These are phyloP conservation scores for Lordiphosa andalusiaca DNA, from an alignment of 2,888 invertebrate genomes.

Conservation along the genomic window DNA sequence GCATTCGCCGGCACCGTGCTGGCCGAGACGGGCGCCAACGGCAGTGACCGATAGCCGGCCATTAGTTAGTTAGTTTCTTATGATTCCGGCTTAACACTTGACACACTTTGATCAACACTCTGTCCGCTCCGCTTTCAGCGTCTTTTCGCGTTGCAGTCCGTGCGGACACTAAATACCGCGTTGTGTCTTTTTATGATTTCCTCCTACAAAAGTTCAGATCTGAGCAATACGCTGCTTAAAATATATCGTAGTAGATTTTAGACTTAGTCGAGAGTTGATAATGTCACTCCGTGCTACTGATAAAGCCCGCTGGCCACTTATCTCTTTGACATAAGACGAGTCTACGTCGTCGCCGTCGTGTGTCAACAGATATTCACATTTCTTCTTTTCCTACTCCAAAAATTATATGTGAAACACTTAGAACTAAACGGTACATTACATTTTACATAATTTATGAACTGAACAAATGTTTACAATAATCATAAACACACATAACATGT, in stretches of 20 bases:
- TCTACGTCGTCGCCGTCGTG: constrained; percentile 4
- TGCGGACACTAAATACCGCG: constrained; percentile 45
- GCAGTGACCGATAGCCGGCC: constrained; percentile 76
- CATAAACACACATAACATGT: too few relatives aligned
- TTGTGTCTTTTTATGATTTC: constrained; percentile 41
- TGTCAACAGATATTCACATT: constrained; percentile 6
- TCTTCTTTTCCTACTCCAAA: constrained; percentile 16
- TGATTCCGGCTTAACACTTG: constrained; percentile 14
- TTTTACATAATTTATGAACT: constrained; percentile 35
- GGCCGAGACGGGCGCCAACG: constrained; percentile 74
- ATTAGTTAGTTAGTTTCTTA: constrained; percentile 29
- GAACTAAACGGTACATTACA: constrained; percentile 5
- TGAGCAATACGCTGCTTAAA: constrained; percentile 51
- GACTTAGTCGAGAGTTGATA: constrained; percentile 61
- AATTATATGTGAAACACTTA: constrained; percentile 6
- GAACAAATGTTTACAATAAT: constrained; percentile 28
- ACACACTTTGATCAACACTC: constrained; percentile 10
- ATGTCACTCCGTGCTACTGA: constrained; percentile 57
- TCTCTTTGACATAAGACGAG: constrained; percentile 39
- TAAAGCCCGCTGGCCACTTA: constrained; percentile 46
- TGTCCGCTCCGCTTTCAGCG: constrained; percentile 22
- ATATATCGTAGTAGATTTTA: constrained; percentile 53
- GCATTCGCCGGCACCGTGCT: constrained; percentile 48
- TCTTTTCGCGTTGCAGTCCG: constrained; percentile 53
- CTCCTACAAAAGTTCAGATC: constrained; percentile 59